Evolutionary conservation across 2,888 invertebrate genomes (phyloP), one percentile per base, ranked within the genome.

Genomic region (Sisyra terminalis): DNA sequence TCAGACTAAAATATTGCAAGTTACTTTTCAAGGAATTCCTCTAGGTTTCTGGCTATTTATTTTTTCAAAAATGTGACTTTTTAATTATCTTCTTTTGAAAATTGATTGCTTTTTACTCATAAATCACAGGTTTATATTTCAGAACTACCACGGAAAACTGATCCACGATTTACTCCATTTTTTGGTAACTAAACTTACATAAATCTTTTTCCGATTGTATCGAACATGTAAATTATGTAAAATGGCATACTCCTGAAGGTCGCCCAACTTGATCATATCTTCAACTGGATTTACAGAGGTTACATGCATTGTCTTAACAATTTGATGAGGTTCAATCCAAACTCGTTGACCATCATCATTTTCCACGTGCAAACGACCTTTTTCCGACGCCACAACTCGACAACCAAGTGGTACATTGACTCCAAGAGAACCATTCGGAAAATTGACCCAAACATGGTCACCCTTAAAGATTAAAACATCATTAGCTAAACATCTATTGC

Each of bases 201-300:
- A 96, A 56, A 96, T 93, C 38, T 83, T 61, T 61, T 89, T 83
- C 52, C 84, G 77, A 53, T 74, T 77, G 63, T 94, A 96, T 52
- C 96, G 73, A 53, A 87, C 77, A 54, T 88, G 82, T 44, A 96
- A 70, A 65, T 96, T 96, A 44, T 89, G 70, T 31, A 96, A 68
- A 48, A 96, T 93, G 2, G 93, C 88, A 54, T 88, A 86, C 57
- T 96, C 96, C 59, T 94, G 90, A 36, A 96, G 69, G 60, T 96
- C 96, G 2, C 90, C 92, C 31, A 96, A 67, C 29, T 83, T 83
- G 51, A 94, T 94, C 93, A 96, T 93, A 59, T 96, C 94, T 56
- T 93, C 92, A 10, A 93, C 89, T 18, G 86, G 85, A 44, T 71
- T 66, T 39, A 81, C 68, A 1, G 88, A 88, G 11, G 88, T 79